Evolutionary conservation across 1,140 invertebrate species (phyloP).

Genomic region (Tetramorium parvispinum): DNA sequence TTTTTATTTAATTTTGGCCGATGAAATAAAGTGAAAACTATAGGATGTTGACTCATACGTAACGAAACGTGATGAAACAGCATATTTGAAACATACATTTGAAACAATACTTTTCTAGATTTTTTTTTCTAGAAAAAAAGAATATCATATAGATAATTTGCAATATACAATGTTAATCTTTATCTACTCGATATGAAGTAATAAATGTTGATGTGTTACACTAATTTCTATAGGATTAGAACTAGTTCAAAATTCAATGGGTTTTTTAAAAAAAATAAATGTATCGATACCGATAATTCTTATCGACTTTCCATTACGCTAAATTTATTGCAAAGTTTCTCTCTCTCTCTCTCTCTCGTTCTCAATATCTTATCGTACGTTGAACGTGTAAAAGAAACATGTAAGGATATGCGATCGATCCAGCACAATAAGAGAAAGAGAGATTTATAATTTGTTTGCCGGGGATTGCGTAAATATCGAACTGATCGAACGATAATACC

Average conservation of each 20-base stretch:
- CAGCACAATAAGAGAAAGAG: constrained; percentile 3
- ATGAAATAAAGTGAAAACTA: background rate
- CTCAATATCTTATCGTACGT: constrained; percentile 39
- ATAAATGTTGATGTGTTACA: too few relatives aligned
- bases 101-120: too few relatives aligned
- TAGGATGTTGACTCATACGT: too few relatives aligned
- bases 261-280: background rate
- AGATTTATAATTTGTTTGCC: constrained; percentile 39
- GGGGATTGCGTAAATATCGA: constrained; percentile 21
- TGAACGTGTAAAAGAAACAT: background rate
- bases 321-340: background rate
- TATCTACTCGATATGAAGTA: too few relatives aligned
- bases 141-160: too few relatives aligned
- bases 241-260: background rate
- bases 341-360: background rate
- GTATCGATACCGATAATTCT: background rate
- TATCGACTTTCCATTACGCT: background rate
- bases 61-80: too few relatives aligned
- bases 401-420: constrained; percentile 24
- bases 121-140: too few relatives aligned
- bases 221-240: too few relatives aligned
- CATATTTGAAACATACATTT: too few relatives aligned
- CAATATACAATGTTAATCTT: too few relatives aligned
- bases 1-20: background rate
- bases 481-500: constrained; percentile 41